Evolutionary conservation across 2,113 vertebrate species (phyloP), one percentile per base, ranked within the genome.

Genomic region (Catharus bicknelli): DNA sequence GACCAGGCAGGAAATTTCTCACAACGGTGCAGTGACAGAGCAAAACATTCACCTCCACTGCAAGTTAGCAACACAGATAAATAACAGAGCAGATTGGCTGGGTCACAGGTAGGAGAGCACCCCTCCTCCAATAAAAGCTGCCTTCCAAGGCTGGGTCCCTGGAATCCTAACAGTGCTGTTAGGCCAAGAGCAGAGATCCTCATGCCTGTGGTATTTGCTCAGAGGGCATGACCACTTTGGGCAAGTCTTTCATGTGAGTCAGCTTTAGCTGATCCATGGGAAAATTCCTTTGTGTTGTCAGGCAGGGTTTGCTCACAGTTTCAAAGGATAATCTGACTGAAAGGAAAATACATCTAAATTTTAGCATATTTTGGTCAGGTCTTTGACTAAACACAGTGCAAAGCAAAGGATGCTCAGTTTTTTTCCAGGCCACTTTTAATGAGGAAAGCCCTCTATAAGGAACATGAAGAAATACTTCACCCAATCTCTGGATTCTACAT

Each of bases 231-330:
- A 98, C 97, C 97, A 98, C 98, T 98, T 96, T 95, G 97, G 97
- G 97, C 97, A 97, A 97, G 97, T 97, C 97, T 98, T 98, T 98
- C 97, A 98, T 98, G 97, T 98, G 98, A 98, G 97, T 97, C 97
- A 97, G 97, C 97, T 97, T 97, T 98, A 97, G 97, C 95, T 97
- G 97, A 97, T 97, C 97, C 98, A 97, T 98, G 98, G 98, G 97
- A 98, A 98, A 98, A 98, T 98, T 98, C 98, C 97, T 98, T 95
- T 95, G 96, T 97, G 97, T 98, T 98, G 98, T 98, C 96, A 98
- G 97, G 98, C 97, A 97, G 97, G 95, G 94, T 96, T 97, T 96
- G 94, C 92, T 96, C 85, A 90, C 94, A 95, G 94, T 97, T 98
- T 97, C 96, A 96, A 97, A 97, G 95, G 94, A 96, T 98, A 97